Percentiles rank a stretch among this genome's conserved stretches.
These are phyloP conservation scores for Calameuta pallipes DNA, from an alignment of 2,888 invertebrate species.

Conservation along the genomic window DNA sequence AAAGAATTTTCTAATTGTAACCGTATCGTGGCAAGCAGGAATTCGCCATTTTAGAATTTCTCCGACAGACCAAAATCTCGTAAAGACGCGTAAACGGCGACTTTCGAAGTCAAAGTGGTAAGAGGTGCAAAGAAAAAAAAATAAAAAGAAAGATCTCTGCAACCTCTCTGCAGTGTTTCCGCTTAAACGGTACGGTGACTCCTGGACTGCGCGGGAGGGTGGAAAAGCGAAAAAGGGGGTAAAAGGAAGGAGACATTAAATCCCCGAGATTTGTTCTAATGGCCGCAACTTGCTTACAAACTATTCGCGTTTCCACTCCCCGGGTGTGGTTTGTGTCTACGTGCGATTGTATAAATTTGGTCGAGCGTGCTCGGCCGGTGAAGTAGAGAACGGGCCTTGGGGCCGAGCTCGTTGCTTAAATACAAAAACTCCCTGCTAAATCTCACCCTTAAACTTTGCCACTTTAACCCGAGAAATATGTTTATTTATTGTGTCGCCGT, in stretches of 20 bases:
- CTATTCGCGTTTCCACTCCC: slow-evolving; percentile 49
- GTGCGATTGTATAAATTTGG: slow-evolving; percentile 56
- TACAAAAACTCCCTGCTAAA: slow-evolving; percentile 45
- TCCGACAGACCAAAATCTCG: not conserved
- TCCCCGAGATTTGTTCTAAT: slow-evolving; percentile 65
- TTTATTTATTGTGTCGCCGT: slow-evolving; percentile 42
- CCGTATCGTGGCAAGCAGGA: not conserved
- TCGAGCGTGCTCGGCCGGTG: slow-evolving; percentile 7
- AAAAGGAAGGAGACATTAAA: slow-evolving; percentile 57
- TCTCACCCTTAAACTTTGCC: slow-evolving; percentile 45
- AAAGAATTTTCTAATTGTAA: not conserved
- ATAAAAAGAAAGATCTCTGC: not conserved
- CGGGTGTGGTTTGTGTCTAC: slow-evolving; percentile 32
- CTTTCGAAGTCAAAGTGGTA: not conserved
- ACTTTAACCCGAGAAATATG: slow-evolving; percentile 41
- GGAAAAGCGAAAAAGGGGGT: slow-evolving; percentile 8
- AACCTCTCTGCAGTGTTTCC: not conserved
- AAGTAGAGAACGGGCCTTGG: not conserved
- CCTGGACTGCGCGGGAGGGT: not conserved
- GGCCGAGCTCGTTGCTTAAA: slow-evolving; percentile 32
- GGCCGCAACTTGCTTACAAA: slow-evolving; percentile 63
- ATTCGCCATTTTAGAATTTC: slow-evolving; percentile 1
- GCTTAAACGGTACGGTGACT: not conserved
- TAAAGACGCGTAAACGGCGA: not conserved
- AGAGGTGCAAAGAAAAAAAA: not conserved